Conservation (phyloP, 2,113 vertebrate genomes). For the Thryonomys swinderianus region DNA sequence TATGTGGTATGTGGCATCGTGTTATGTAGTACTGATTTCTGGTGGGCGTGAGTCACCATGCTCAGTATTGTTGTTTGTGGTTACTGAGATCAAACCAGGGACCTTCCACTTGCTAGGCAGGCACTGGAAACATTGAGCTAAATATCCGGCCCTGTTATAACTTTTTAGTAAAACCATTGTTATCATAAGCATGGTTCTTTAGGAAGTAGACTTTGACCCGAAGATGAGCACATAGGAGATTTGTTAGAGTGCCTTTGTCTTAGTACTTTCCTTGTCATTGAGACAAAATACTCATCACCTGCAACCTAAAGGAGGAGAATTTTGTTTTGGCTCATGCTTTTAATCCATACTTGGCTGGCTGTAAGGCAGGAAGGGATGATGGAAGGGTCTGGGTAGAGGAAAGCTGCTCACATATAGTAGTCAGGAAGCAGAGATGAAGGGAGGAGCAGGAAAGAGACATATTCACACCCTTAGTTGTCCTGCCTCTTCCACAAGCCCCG, state of each 20-base stretch:
- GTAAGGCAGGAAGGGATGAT: background rate
- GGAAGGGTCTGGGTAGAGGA: background rate
- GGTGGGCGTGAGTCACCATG: too few species aligned
- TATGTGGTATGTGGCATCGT: too few species aligned
- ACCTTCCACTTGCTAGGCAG: too few species aligned
- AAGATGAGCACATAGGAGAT: background rate
- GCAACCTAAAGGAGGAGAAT: background rate
- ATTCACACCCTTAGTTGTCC: background rate
- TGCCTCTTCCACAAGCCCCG: background rate
- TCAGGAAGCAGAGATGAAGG: background rate
- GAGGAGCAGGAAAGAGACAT: background rate
- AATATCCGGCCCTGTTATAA: too few species aligned
- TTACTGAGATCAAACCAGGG: too few species aligned
- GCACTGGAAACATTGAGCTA: too few species aligned
- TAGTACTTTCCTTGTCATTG: background rate
- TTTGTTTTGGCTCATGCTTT: background rate
- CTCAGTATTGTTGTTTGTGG: too few species aligned
- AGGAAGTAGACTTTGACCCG: slow-evolving; percentile 3
- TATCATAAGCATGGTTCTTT: background rate
- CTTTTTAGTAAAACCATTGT: slow-evolving; percentile 1
- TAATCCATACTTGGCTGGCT: background rate
- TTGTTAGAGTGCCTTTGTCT: background rate
- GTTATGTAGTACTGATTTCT: too few species aligned
- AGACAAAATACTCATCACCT: background rate
- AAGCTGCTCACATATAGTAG: background rate